Evolutionary conservation across 2,888 invertebrate genomes (phyloP), one percentile per base, ranked within the genome.

Genomic region (Dilophus febrilis): DNA sequence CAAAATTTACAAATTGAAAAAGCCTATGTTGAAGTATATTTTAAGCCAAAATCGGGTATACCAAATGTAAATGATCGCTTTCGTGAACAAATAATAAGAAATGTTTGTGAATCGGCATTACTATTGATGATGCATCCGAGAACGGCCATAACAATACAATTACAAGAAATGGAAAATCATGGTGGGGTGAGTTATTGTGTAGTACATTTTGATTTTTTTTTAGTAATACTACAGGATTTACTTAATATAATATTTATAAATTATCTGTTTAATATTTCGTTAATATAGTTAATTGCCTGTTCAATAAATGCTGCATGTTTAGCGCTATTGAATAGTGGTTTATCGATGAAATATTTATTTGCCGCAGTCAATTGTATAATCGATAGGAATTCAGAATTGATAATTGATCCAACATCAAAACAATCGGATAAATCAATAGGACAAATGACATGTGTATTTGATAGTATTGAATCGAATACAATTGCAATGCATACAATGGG

Each of bases 131-230:
- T 85, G 29, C 80, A 88, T 64, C 91, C 92, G 4, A 70, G 88
- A 37, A 76, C 88, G 1, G 74, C 78, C 19, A 73, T 92, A 49
- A 70, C 72, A 1, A 64, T 92, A 31, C 77, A 81, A 40, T 59
- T 92, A 40, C 91, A 92, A 58, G 91, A 92, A 65, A 61, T 91
- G 53, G 85, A 91, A 55, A 77, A 88, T 59, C 71, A 66, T 56
- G 84, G 85, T 48, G 78, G 82, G 49, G 87, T 87, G 61, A 68
- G 64, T 38, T 16, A 14, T 40, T 27, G 26, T 13, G 31, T 35
- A 31, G 13, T n/a, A 6, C 22, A n/a, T n/a, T n/a, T n/a, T n/a
- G n/a, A n/a, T n/a, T n/a, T n/a, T 22, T 33, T 8, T 37, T 26
- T 30, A 27, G 13, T 33, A 31, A 19, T 19, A 12, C 18, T 17